Percentiles rank a stretch among this genome's conserved stretches.
These are phyloP conservation scores for Cheirogaleus medius DNA, from an alignment of 2,113 vertebrate genomes.

Conservation along the genomic window DNA sequence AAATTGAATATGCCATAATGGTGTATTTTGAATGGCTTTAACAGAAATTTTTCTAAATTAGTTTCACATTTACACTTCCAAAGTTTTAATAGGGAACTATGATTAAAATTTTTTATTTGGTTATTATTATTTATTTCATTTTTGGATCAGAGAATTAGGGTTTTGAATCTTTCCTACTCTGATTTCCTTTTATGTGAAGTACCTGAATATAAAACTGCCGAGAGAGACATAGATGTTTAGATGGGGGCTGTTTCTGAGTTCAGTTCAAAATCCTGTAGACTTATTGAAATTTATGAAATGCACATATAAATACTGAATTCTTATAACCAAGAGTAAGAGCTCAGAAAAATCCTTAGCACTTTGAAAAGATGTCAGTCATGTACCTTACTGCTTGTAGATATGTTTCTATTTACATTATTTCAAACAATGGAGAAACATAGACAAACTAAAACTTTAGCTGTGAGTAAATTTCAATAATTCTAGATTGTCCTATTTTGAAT, in stretches of 20 bases:
- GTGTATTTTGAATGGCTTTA: constrained; percentile 54
- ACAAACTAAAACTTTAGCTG: background rate
- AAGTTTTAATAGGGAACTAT: constrained; percentile 33
- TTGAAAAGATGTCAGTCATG: background rate
- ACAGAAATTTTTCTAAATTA: constrained; percentile 56
- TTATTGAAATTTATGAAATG: constrained; percentile 26
- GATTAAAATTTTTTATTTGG: background rate
- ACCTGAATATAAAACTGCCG: background rate
- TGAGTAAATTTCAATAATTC: background rate
- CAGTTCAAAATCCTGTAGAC: background rate
- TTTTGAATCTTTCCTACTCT: constrained; percentile 26
- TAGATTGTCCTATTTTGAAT: background rate
- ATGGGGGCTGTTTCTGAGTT: background rate
- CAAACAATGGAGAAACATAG: background rate
- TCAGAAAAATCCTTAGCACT: constrained; percentile 14
- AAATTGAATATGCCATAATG: background rate
- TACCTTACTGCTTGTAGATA: background rate
- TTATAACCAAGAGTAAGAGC: background rate
- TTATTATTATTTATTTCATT: background rate
- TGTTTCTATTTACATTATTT: background rate
- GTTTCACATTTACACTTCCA: constrained; percentile 62
- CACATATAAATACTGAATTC: constrained; percentile 14
- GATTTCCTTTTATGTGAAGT: background rate
- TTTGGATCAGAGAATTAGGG: constrained; percentile 26
- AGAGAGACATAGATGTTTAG: background rate